Percentiles rank a stretch among this genome's conserved stretches.
phyloP scores from a whole-genome alignment of 2,113 vertebrate genomes.

The Sinocyclocheilus anshuiensis region DNA sequence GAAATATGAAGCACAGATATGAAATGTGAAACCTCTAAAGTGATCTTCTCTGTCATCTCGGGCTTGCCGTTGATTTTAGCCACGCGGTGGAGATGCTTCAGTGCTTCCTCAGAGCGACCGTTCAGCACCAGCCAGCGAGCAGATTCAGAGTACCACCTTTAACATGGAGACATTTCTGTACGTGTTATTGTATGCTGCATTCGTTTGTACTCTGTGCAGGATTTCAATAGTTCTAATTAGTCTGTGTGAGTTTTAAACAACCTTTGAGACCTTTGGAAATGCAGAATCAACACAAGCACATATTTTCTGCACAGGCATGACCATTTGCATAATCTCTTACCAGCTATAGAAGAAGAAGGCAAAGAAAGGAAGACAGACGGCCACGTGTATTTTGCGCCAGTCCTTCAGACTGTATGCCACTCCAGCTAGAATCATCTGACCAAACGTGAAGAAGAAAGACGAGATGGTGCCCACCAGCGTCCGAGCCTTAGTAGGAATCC shows the following conservation, averaged over 20 bases:
- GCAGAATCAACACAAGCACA: not conserved
- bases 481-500: too few relatives aligned
- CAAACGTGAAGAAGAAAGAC: too few relatives aligned
- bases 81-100: slow-evolving; percentile 76
- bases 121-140: slow-evolving; percentile 79
- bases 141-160: slow-evolving; percentile 81
- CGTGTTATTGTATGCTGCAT: not conserved
- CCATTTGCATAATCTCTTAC: too few relatives aligned
- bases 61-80: slow-evolving; percentile 77
- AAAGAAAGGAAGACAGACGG: too few relatives aligned
- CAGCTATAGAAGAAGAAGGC: too few relatives aligned
- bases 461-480: too few relatives aligned
- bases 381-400: too few relatives aligned
- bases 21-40: slow-evolving; percentile 75
- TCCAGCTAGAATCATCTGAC: too few relatives aligned
- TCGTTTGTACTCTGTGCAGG: not conserved
- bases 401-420: too few relatives aligned
- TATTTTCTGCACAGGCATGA: not conserved
- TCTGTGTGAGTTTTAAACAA: not conserved
- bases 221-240: not conserved
- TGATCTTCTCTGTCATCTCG: slow-evolving; percentile 72
- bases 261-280: not conserved
- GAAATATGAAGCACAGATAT: not conserved
- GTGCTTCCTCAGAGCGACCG: slow-evolving; percentile 65
- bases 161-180: not conserved